Percentiles rank a stretch among this genome's conserved stretches.
These are phyloP conservation scores for Schizopygopsis malacanthus DNA, from an alignment of 2,797 vertebrate species.

Conservation along the genomic window DNA sequence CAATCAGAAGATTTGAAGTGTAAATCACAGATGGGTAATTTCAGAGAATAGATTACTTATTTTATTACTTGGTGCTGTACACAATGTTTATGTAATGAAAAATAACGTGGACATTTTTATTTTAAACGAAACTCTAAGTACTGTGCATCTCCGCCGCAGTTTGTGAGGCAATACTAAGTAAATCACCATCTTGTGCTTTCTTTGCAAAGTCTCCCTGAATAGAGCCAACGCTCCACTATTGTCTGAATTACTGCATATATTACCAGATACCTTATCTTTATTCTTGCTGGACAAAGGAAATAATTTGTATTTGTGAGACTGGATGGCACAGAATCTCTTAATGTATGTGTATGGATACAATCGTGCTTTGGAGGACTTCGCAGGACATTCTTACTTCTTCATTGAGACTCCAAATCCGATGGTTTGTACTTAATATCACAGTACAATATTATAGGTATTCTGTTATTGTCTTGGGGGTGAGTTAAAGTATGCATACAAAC, in stretches of 20 bases:
- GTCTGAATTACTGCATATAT: conserved; percentile 12
- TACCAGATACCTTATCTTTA: conserved; percentile 44
- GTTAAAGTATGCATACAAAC: conserved; percentile 6
- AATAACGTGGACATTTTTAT: background rate
- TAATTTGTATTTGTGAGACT: conserved; percentile 37
- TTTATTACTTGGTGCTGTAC: background rate
- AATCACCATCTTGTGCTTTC: conserved; percentile 18
- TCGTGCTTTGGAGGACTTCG: background rate
- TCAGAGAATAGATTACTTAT: background rate
- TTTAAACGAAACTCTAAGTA: background rate
- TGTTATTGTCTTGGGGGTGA: background rate
- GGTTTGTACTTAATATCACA: background rate
- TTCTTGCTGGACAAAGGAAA: conserved; percentile 24
- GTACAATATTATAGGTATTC: background rate
- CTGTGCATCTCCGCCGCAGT: background rate
- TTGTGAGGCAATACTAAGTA: background rate
- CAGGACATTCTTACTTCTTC: background rate
- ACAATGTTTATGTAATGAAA: background rate
- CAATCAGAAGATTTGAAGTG: background rate
- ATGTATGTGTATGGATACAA: conserved; percentile 11
- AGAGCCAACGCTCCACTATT: conserved; percentile 6
- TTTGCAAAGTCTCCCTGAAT: background rate
- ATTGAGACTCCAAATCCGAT: background rate
- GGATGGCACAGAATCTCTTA: conserved; percentile 17
- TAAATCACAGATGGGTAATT: background rate